Base-by-base conservation (phyloP, 2,888 invertebrate species). In the Eupithecia subfuscata region DNA sequence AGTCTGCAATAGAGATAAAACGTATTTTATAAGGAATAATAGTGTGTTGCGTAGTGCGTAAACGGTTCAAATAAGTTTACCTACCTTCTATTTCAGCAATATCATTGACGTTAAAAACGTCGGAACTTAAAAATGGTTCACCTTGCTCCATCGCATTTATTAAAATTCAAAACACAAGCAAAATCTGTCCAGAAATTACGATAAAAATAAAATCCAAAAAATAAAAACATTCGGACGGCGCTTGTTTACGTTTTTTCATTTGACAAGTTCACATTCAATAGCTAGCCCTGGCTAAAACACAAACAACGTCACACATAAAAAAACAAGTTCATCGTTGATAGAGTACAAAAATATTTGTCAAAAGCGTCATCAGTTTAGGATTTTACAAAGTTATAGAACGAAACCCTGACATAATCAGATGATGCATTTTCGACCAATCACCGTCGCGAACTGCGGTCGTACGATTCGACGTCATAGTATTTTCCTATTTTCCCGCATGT, bases 51-150 rank as follows among this genome's bases (percentile, higher is more conserved):
- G 68, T 68, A 16, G 68, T 68, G n/a, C 37, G 1, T n/a, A 1
- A 1, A 14, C 6, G 40, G 4, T 22, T 14, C 2, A 30, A 30
- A 43, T 34, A 12, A 14, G 40, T n/a, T 91, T 94, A 96, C 97
- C 97, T 94, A 96, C 97, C 97, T 91, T 97, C 97, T 81, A 97
- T 95, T 87, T 96, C 97, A 82, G 95, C 95, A 68, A 97, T 95
- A 85, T 97, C 97, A 79, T 96, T 95, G 48, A 96, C 93, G 89
- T 96, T 96, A 86, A 97, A 97, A 72, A 95, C 96, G 84, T 96
- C 96, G 80, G 91, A 88, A 83, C 89, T 93, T 80, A 93, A 86
- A 80, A 94, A 91, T 68, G 89, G 84, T 82, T 94, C 94, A 64
- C 91, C 90, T 71, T 88, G 87, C 30, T 94, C 93, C 93, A 94